phyloP scores from a whole-genome alignment of 1,140 invertebrate species.

The Periplaneta americana region DNA sequence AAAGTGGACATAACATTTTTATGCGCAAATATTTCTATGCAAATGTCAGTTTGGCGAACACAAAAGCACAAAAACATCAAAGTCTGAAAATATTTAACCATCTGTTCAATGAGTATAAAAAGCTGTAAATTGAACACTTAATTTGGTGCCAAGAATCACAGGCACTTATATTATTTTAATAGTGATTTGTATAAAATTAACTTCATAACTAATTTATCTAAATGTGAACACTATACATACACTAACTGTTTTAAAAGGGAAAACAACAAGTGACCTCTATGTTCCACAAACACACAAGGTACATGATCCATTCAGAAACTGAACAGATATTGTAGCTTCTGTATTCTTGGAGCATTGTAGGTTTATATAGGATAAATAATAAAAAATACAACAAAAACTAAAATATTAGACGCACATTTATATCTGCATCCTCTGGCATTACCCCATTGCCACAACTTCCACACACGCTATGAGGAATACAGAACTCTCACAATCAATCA shows the following conservation, averaged over 20 bases:
- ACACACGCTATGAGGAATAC: neutral
- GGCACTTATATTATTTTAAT: conserved; percentile 5
- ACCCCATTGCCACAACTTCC: neutral
- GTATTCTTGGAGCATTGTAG: neutral
- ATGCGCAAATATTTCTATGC: neutral
- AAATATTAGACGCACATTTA: neutral
- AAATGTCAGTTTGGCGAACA: neutral
- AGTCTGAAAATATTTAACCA: conserved; percentile 3
- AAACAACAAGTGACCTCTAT: neutral
- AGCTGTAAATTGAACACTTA: conserved; percentile 2
- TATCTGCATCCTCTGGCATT: neutral
- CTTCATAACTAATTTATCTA: neutral
- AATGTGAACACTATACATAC: neutral
- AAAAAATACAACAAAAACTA: neutral
- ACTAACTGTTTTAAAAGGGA: neutral
- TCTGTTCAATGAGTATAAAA: conserved; percentile 6
- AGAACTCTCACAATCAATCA: neutral
- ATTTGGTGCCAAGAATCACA: conserved; percentile 6
- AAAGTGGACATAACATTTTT: neutral
- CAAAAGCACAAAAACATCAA: neutral
- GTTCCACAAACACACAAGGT: neutral
- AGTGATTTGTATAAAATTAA: neutral
- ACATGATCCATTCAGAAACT: neutral
- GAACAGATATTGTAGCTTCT: neutral
- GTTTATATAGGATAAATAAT: neutral